Conservation (phyloP, 2,888 invertebrate species). For the Trichopoda pennipes region DNA sequence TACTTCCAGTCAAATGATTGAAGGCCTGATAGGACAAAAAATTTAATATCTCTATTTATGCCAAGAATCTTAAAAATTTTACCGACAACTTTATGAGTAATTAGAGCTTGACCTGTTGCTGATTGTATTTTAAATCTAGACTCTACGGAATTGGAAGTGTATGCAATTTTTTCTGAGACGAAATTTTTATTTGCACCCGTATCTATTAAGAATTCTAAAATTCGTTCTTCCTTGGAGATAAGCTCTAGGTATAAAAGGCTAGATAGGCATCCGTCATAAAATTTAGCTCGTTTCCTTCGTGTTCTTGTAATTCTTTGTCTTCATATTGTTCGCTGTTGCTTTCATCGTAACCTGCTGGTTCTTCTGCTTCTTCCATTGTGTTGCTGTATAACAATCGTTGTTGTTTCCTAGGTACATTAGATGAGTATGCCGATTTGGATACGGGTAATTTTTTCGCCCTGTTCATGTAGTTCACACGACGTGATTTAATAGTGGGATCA, state of each 20-base stretch:
- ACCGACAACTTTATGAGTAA: conserved; percentile 7
- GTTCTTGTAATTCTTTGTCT: background rate
- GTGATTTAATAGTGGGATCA: conserved; percentile 9
- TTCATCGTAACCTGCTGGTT: background rate
- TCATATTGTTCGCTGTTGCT: too few relatives aligned
- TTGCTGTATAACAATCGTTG: background rate
- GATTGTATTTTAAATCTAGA: conserved; percentile 26
- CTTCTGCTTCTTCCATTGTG: background rate
- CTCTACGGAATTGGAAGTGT: conserved; percentile 11
- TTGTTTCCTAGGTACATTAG: conserved; percentile 10
- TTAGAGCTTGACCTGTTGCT: background rate
- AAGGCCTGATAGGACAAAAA: conserved; percentile 29
- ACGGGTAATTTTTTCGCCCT: background rate
- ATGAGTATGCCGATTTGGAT: background rate
- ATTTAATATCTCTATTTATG: background rate
- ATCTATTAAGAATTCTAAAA: conserved; percentile 51
- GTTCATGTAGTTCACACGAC: conserved; percentile 25
- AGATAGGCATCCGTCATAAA: conserved; percentile 62
- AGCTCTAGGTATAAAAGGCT: conserved; percentile 60
- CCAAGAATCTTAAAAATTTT: conserved; percentile 26
- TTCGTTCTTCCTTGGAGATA: conserved; percentile 12
- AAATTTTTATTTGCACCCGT: conserved; percentile 37
- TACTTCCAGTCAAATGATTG: conserved; percentile 26
- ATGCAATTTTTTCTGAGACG: background rate
- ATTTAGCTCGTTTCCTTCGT: conserved; percentile 51